Base-by-base conservation (phyloP, 2,113 vertebrate species). In the Megaleporinus macrocephalus region DNA sequence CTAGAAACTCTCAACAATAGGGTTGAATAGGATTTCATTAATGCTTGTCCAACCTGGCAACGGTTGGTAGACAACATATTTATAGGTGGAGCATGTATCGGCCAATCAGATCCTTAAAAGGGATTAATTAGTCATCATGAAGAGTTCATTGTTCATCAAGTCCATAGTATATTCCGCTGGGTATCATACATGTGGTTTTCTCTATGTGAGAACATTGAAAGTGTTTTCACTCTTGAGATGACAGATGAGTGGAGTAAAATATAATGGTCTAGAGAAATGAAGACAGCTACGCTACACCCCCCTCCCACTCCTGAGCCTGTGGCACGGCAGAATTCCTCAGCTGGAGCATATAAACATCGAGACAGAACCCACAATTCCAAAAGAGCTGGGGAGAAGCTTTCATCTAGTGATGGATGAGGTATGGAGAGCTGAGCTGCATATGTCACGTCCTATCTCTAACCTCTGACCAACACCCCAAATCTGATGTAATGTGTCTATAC, bases 241-340 rank as follows among this genome's bases (percentile, higher is more conserved):
- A 75, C 24, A 30, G 33, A 76, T 66, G 24, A 5, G 57, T 22
- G 53, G 72, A 47, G 79, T 63, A 44, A 87, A 89, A 63, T 66
- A 65, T 65, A 14, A 26, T 41, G 22, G 81, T 65, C 70, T 69
- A 62, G 63, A 79, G 51, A 61, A 59, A 81, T 22, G 22, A 80
- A 85, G 74, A 47, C 33, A 72, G 36, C 36, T 55, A 78, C 47
- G 16, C 9, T n/a, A 7, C 36, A 5, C 69, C 24, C 27, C 20
- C 51, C 26, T 22, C 20, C 22, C 33, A 55, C 75, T 57, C 61
- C 36, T 24, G 16, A 59, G 44, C 73, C 7, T 41, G 30, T 24
- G n/a, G 30, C 24, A 61, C 15, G 72, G 36, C 62, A 66, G 79
- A 80, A 88, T 88, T 89, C 87, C 78, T 73, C 73, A 73, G 61